A percentile compares a stretch with the other conserved stretches of the same genome.
Conservation (phyloP, 35 echinoderm and acorn worm species). For the Chiridota heheva region DNA sequence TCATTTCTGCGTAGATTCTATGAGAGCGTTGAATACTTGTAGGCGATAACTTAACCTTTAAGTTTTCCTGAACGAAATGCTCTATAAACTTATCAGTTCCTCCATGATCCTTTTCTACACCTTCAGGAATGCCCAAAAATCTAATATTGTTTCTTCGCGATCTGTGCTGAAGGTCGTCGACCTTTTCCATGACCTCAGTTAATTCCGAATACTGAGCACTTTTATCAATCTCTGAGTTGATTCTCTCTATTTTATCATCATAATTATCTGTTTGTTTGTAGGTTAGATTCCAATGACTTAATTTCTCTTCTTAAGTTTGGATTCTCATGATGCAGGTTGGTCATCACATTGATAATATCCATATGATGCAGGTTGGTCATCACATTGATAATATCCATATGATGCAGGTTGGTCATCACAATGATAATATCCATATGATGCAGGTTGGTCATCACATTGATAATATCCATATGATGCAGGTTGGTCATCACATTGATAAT, state of each 20-base stretch:
- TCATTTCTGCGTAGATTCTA: not conserved
- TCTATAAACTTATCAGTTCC: not conserved
- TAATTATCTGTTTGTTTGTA: not conserved
- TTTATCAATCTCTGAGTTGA: not conserved
- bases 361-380: not conserved
- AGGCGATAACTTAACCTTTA: not conserved
- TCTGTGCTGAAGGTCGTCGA: not conserved
- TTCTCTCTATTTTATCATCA: not conserved
- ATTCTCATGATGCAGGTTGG: not conserved
- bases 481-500: conserved; percentile 2
- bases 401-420: not conserved
- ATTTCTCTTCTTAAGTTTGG: not conserved
- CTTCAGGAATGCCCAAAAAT: not conserved
- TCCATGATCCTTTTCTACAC: not conserved
- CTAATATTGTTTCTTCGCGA: conserved; percentile 1
- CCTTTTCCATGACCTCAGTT: not conserved
- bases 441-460: not conserved
- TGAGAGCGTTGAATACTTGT: not conserved
- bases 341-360: not conserved
- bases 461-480: not conserved
- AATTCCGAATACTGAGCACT: not conserved
- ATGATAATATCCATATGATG: not conserved
- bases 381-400: not conserved
- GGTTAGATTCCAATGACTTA: not conserved
- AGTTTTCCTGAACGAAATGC: not conserved